A percentile compares a stretch with the other conserved stretches of the same genome.
phyloP scores from a whole-genome alignment of 2,888 invertebrate genomes.

The Caenorhabditis uteleia region DNA sequence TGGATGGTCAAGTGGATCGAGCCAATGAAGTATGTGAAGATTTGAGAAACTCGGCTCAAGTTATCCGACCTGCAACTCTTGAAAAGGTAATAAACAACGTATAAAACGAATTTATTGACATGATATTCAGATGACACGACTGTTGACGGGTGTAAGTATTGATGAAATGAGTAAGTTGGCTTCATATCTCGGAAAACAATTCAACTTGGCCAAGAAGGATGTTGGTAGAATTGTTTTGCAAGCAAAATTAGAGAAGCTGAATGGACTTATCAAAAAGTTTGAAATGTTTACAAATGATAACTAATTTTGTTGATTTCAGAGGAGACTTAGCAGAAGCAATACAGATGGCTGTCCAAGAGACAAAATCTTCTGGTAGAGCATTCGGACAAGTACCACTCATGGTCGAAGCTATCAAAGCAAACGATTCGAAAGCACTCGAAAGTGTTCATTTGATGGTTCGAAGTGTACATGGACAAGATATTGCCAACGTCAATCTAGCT shows the following conservation, averaged over 20 bases:
- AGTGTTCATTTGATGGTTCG: constrained; percentile 33
- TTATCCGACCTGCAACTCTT: constrained; percentile 20
- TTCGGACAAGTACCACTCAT: constrained; percentile 40
- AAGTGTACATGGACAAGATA: constrained; percentile 12
- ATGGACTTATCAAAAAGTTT: constrained; percentile 19
- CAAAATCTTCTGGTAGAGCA: constrained; percentile 14
- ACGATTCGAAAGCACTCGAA: constrained; percentile 14
- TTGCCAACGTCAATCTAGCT: constrained; percentile 34
- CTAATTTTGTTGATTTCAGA: constrained; percentile 9
- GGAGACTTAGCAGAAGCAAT: constrained; percentile 23
- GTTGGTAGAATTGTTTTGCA: constrained; percentile 26
- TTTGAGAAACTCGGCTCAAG: constrained; percentile 22
- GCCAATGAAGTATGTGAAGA: constrained; percentile 38
- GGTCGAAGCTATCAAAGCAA: constrained; percentile 30
- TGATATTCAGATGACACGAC: constrained; percentile 11
- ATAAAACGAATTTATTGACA: background rate
- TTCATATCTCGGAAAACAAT: constrained; percentile 23
- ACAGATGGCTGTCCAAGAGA: constrained; percentile 31
- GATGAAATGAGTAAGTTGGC: constrained; percentile 23
- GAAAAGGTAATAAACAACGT: constrained; percentile 9
- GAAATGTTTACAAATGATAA: background rate
- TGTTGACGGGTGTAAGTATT: constrained; percentile 19
- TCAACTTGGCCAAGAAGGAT: constrained; percentile 13
- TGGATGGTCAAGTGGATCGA: constrained; percentile 21
- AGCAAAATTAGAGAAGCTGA: constrained; percentile 23